Base-by-base conservation (phyloP, 1,140 invertebrate species). In the Hylaeus anthracinus region DNA sequence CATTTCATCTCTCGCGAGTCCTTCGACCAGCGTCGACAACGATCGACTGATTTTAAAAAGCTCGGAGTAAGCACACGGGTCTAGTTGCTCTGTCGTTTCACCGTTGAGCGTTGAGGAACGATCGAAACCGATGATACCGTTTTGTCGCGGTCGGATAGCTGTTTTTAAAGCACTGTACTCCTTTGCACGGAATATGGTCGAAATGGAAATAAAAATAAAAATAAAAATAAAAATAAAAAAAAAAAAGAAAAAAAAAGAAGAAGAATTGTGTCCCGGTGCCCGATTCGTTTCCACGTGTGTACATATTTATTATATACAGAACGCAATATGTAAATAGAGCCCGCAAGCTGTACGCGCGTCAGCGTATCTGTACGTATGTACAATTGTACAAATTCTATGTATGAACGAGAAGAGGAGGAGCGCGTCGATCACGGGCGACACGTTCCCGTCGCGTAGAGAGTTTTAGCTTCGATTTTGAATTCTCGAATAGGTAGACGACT, bases 401-500 rank as follows among this genome's bases (percentile, higher is more conserved):
- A 53, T 65, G 58, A 76, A 67, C 8, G 66, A 79, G 26, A 26
- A 26, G 26, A 51, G 37, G 63, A 65, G 26, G 26, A 26, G 26
- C n/a, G 37, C 48, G 81, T 69, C 51, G 72, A 61, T 73, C 26
- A 26, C 26, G 26, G 26, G 0, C 70, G 51, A n/a, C 37, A 72
- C 61, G 67, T 74, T 64, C 55, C 51, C 79, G 61, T 60, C 60
- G 60, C 83, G 51, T 85, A 67, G 56, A 81, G 55, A 69, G 78
- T 69, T 69, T 76, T 86, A 80, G 80, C 77, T 88, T 88, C 43
- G 70, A 88, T 43, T 88, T 74, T 76, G 65, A 83, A 83, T 83
- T 85, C 58, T 88, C 64, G 86, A 85, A 61, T 88, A 88, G 75
- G 56, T 88, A 88, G 81, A 84, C 53, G 63, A 88, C 79, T 85